Percentiles rank a stretch among this genome's conserved stretches.
phyloP scores from a whole-genome alignment of 2,888 invertebrate genomes.

The Melipona bicolor region DNA sequence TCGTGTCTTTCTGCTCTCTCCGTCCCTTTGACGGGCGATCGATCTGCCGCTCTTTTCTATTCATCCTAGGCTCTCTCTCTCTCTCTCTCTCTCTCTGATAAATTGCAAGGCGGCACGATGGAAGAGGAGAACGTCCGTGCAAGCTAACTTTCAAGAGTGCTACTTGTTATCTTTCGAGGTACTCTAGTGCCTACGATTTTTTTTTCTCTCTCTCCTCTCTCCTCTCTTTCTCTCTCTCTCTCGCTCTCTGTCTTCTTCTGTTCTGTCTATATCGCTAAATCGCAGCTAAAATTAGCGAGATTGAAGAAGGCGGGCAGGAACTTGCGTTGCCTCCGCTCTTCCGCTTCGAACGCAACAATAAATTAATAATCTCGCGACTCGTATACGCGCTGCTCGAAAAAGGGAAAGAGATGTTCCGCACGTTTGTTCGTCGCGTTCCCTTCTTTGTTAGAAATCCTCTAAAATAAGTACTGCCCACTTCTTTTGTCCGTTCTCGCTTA shows the following conservation, averaged over 20 bases:
- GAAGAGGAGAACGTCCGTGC: constrained; percentile 76
- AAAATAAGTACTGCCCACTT: neutral
- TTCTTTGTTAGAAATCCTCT: neutral
- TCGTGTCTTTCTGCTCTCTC: neutral
- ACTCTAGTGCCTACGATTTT: constrained; percentile 78
- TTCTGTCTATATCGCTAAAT: constrained; percentile 75
- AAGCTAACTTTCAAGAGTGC: constrained; percentile 81
- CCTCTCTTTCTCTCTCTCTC: neutral
- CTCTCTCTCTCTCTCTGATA: neutral
- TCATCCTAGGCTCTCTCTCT: neutral
- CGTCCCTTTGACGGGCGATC: constrained; percentile 19
- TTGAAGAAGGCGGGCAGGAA: constrained; percentile 43
- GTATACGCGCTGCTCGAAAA: constrained; percentile 55
- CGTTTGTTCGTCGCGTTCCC: constrained; percentile 31
- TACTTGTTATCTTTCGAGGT: constrained; percentile 76
- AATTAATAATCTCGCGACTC: constrained; percentile 61
- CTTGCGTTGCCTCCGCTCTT: constrained; percentile 40
- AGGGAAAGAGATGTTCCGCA: constrained; percentile 40
- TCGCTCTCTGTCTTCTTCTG: constrained; percentile 60
- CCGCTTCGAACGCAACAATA: constrained; percentile 66
- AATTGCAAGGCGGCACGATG: constrained; percentile 60
- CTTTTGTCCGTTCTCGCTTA: neutral
- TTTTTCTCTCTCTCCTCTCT: constrained; percentile 50
- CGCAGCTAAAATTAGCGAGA: constrained; percentile 72
- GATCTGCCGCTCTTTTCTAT: constrained; percentile 24